Percentiles rank a stretch among this genome's conserved stretches.
Conservation (phyloP, 2,113 vertebrate species). For the Paramormyrops kingsleyae region DNA sequence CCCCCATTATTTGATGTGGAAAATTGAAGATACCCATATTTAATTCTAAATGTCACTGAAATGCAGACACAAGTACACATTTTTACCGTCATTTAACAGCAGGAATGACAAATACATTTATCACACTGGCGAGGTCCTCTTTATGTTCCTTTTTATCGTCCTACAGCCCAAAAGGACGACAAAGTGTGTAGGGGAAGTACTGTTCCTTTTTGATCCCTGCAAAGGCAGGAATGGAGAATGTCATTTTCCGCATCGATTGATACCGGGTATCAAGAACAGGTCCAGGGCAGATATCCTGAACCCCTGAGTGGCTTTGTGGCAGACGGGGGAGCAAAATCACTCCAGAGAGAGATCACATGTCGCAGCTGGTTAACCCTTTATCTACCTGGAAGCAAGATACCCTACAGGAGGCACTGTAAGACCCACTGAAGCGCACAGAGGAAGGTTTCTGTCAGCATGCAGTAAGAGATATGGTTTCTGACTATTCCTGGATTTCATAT, state of each 20-base stretch:
- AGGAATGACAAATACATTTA: neutral
- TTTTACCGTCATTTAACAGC: neutral
- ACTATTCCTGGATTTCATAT: neutral
- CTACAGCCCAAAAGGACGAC: neutral
- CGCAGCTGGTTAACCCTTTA: neutral
- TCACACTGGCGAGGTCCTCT: neutral
- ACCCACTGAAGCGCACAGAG: neutral
- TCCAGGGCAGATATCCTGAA: neutral
- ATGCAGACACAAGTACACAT: neutral
- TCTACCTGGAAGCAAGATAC: neutral
- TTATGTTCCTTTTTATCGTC: neutral
- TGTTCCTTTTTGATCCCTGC: neutral
- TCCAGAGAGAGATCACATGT: neutral
- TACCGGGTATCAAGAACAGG: neutral
- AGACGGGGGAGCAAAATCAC: neutral
- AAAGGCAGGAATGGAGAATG: neutral
- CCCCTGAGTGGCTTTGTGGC: neutral
- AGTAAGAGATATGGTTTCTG: neutral
- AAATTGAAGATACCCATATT: neutral
- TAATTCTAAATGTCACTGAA: neutral
- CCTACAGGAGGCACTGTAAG: neutral
- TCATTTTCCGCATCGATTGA: neutral
- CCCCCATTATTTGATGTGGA: neutral
- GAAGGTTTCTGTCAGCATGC: neutral
- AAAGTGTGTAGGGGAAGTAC: neutral